Evolutionary conservation across 2,113 vertebrate genomes (phyloP).

Genomic region (Progne subis): DNA sequence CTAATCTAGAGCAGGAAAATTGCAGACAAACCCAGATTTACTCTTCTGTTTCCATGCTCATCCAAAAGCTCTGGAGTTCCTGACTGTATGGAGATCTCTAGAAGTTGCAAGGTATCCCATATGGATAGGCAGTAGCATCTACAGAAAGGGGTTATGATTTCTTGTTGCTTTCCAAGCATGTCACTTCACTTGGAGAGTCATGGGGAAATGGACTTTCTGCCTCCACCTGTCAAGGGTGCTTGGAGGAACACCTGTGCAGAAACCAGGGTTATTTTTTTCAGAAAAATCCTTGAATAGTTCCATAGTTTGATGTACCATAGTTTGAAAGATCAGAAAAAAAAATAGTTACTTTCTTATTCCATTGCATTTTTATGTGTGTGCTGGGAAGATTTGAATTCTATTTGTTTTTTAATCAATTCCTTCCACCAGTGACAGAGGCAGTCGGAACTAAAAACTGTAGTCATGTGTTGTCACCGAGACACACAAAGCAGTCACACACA

Average conservation of each 20-base stretch:
- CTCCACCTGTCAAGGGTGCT: not conserved
- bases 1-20: not conserved
- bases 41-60: not conserved
- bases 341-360: not conserved
- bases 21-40: not conserved
- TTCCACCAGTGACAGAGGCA: not conserved
- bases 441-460: not conserved
- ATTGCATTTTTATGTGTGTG: not conserved
- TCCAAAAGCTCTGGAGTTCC: not conserved
- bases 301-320: not conserved
- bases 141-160: not conserved
- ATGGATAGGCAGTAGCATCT: not conserved
- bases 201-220: not conserved
- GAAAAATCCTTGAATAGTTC: not conserved
- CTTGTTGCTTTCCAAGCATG: not conserved
- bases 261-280: not conserved
- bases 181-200: not conserved
- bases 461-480: too few relatives aligned
- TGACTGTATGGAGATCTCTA: not conserved
- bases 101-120: not conserved
- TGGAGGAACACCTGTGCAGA: not conserved
- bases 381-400: not conserved
- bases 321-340: not conserved
- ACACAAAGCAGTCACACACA: too few relatives aligned
- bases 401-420: not conserved